Conservation (phyloP, 2,797 vertebrate genomes). For the Hyperoplus lanceolatus region DNA sequence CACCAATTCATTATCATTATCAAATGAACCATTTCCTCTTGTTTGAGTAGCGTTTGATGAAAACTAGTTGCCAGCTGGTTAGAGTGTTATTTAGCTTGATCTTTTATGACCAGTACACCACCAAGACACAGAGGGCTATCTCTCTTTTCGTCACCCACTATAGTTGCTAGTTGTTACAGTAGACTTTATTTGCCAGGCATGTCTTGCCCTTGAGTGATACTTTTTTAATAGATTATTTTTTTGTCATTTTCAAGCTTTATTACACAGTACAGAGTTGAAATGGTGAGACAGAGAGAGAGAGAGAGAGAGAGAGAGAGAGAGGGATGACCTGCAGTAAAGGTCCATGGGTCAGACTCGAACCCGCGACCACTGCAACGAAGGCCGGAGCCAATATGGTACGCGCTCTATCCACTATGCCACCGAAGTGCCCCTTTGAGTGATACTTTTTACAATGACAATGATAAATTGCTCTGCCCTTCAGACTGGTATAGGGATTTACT, state of each 20-base stretch:
- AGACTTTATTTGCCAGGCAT: slow-evolving; percentile 2
- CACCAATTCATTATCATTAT: neutral
- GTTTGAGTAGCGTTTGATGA: neutral
- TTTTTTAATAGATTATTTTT: neutral
- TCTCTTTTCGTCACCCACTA: no score
- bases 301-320: no score
- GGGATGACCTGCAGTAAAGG: no score
- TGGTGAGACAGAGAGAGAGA: no score
- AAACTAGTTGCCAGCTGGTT: neutral
- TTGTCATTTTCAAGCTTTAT: no score
- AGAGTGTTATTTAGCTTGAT: neutral
- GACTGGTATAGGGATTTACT: slow-evolving; percentile 30
- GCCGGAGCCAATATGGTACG: no score
- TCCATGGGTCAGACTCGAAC: no score
- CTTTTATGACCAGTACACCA: neutral
- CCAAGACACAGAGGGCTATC: no score
- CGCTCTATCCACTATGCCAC: no score
- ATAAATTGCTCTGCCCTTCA: slow-evolving; percentile 25
- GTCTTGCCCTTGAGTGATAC: slow-evolving; percentile 16
- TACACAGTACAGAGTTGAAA: no score
- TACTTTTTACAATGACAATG: slow-evolving; percentile 15
- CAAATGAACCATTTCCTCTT: neutral
- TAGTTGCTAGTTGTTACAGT: neutral
- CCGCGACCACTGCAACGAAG: no score
- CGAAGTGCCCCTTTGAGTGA: neutral